These are phyloP conservation scores for Trachops cirrhosus DNA, from an alignment of 2,797 vertebrate genomes.

Conservation along the genomic window DNA sequence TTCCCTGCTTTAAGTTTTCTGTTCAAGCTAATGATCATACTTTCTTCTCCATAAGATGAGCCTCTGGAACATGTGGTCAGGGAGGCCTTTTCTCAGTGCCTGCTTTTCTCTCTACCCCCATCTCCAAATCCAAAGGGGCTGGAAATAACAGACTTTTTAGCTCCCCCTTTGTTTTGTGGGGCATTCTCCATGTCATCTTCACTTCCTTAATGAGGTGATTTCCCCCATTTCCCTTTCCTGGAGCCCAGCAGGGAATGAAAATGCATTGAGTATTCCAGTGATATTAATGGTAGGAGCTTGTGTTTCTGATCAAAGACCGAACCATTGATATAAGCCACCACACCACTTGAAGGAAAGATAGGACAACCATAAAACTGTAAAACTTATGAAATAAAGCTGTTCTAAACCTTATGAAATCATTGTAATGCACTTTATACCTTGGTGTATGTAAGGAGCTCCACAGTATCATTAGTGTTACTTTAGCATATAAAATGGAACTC, in stretches of 20 bases:
- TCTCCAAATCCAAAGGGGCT: neutral
- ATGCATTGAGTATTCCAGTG: neutral
- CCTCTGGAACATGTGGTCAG: neutral
- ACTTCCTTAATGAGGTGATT: neutral
- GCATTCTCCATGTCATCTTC: neutral
- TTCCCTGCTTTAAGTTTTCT: neutral
- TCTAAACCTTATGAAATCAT: neutral
- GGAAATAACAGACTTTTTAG: neutral
- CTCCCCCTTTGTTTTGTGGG: neutral
- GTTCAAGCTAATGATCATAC: neutral
- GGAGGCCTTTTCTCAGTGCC: neutral
- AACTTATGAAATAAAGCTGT: neutral
- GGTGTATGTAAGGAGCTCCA: neutral
- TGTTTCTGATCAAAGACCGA: constrained; percentile 21
- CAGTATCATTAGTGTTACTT: neutral
- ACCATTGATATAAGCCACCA: neutral
- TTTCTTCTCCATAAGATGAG: neutral
- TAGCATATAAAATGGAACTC: neutral
- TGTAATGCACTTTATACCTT: neutral
- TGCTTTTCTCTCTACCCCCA: neutral
- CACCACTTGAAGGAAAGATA: neutral
- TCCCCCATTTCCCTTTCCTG: neutral
- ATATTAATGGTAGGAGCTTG: neutral
- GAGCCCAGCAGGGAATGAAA: neutral
- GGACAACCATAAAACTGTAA: neutral